Evolutionary conservation across 2,113 vertebrate genomes (phyloP), one percentile per base, ranked within the genome.

Genomic region (Pseudopipra pipra): DNA sequence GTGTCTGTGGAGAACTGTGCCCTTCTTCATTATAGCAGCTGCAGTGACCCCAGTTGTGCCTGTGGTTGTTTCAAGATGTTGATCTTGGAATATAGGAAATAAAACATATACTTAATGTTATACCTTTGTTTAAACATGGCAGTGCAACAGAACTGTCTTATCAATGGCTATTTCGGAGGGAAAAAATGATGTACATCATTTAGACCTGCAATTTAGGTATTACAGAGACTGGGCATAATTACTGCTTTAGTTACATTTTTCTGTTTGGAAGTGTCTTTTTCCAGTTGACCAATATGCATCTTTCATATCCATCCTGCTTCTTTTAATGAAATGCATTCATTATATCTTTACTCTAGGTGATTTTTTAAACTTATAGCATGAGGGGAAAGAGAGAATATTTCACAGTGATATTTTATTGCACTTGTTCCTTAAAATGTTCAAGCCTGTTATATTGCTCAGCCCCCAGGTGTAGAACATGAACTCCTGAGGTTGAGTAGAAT

Each of bases 401-500:
- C 41, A 30, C 70, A 86, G 78, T 83, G 49, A 87, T 97, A 71
- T 96, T 97, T 97, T 97, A 95, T 91, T 59, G 6, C 61, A 67
- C 71, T 97, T 93, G 85, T 85, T 95, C 93, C 84, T 91, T 89
- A 84, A 92, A 89, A 95, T 76, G 77, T 95, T 96, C 93, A 62
- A 97, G 76, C 65, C 93, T 95, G 79, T 93, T 96, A 97, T 95
- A 93, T 85, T 96, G 90, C 95, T 97, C 67, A 93, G 66, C 95
- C 96, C 95, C 91, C 89, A 97, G 96, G 95, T 84, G 75, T 89
- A n/a, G 89, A 96, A 96, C 95, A 95, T 63, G 96, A 97, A 96
- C 95, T 97, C 93, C 89, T 89, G 78, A 96, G 90, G 95, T 78
- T 97, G 96, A 97, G 96, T 94, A 95, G 97, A 97, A 97, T 90